phyloP scores from a whole-genome alignment of 2,797 vertebrate species.

The Molossus molossus region DNA sequence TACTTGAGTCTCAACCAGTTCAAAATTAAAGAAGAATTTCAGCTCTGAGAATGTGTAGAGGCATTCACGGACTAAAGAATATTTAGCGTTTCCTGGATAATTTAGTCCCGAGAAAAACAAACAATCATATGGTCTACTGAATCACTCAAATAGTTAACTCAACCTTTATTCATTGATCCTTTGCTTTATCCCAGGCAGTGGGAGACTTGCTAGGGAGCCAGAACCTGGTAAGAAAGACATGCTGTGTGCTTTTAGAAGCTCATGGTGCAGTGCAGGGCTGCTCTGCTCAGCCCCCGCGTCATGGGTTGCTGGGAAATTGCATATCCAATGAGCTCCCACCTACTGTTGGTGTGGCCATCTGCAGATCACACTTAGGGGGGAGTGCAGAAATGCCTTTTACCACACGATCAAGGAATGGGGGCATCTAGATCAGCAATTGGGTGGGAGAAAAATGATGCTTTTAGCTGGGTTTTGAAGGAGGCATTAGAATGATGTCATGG shows the following conservation, averaged over 20 bases:
- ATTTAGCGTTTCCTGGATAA: slow-evolving; percentile 16
- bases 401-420: neutral
- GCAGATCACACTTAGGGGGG: neutral
- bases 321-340: neutral
- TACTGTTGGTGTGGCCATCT: neutral
- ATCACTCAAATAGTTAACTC: slow-evolving; percentile 45
- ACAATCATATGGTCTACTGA: neutral
- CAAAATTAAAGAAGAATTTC: slow-evolving; percentile 69
- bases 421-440: neutral
- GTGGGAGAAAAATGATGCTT: neutral
- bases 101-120: neutral
- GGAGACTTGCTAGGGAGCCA: neutral
- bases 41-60: slow-evolving; percentile 51
- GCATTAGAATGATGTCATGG: neutral
- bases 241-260: neutral
- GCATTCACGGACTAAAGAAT: neutral
- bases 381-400: neutral
- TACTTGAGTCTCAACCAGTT: slow-evolving; percentile 14
- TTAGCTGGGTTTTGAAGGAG: neutral
- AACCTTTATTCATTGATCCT: neutral
- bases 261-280: neutral
- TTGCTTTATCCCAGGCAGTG: neutral
- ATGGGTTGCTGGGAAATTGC: neutral
- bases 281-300: neutral
- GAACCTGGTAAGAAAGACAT: neutral